Evolutionary conservation across 2,888 invertebrate species (phyloP).

Genomic region (Hirtodrosophila cameraria): DNA sequence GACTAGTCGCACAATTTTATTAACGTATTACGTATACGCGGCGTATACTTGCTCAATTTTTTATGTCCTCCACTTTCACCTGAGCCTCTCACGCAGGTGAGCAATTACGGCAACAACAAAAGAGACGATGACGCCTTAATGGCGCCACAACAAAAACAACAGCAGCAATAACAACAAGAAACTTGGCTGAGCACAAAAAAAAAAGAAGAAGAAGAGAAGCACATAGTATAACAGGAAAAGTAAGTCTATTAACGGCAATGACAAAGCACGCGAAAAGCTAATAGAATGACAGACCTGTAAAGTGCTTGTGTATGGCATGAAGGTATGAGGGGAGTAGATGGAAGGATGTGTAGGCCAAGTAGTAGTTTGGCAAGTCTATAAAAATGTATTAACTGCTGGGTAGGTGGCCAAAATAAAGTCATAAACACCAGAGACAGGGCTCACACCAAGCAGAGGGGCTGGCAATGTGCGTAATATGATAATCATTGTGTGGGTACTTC

Average conservation of each 20-base stretch:
- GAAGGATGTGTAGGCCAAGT: conserved; percentile 21
- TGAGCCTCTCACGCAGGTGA: conserved; percentile 62
- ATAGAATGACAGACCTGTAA: conserved; percentile 68
- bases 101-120: conserved; percentile 51
- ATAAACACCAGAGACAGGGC: conserved; percentile 61
- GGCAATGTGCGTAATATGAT: conserved; percentile 76
- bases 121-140: conserved; percentile 40
- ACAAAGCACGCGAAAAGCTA: conserved; percentile 80
- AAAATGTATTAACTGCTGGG: conserved; percentile 72
- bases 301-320: conserved; percentile 34
- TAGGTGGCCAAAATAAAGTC: conserved; percentile 75
- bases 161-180: conserved; percentile 7
- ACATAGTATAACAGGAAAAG: conserved; percentile 50
- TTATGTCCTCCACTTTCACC: conserved; percentile 60
- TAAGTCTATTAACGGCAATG: conserved; percentile 79
- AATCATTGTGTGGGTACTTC: conserved; percentile 65
- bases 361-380: conserved; percentile 76
- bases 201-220: conserved; percentile 14
- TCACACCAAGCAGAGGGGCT: conserved; percentile 13
- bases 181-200: conserved; percentile 22
- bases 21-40: conserved; percentile 63
- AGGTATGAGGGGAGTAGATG: neutral
- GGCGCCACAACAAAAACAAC: conserved; percentile 37
- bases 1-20: conserved; percentile 43
- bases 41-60: conserved; percentile 42